phyloP scores from a whole-genome alignment of 1,140 invertebrate species.

The Diabrotica undecimpunctata region DNA sequence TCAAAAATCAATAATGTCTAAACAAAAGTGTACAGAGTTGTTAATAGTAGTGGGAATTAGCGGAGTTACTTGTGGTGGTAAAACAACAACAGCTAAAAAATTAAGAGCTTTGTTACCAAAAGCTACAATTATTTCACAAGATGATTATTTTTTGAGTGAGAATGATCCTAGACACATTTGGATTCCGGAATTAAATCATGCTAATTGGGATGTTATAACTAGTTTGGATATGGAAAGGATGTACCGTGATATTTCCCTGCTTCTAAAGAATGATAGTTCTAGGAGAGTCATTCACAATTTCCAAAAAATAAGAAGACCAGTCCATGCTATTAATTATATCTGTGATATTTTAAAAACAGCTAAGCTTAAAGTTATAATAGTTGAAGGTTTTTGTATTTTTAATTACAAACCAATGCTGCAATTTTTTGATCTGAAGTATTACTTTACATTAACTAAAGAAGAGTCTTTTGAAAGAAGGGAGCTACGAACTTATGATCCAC shows the following conservation, averaged over 20 bases:
- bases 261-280: neutral
- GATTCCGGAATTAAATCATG: conserved; percentile 64
- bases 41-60: conserved; percentile 65
- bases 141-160: conserved; percentile 70
- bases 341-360: conserved; percentile 24
- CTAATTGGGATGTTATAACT: conserved; percentile 74
- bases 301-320: neutral
- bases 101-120: conserved; percentile 55
- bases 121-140: conserved; percentile 65
- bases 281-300: neutral
- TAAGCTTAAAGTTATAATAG: conserved; percentile 58
- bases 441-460: conserved; percentile 64
- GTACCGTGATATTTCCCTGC: conserved; percentile 52
- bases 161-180: conserved; percentile 64
- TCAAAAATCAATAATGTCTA: too few species aligned
- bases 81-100: conserved; percentile 66
- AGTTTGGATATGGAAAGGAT: conserved; percentile 73
- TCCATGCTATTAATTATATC: neutral
- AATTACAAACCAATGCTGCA: conserved; percentile 62
- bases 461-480: conserved; percentile 60
- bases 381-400: conserved; percentile 76
- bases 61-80: conserved; percentile 76
- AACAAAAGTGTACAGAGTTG: neutral
- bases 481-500: conserved; percentile 66
- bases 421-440: conserved; percentile 70